Conservation (phyloP, 2,797 vertebrate genomes). For the Sciurus vulgaris region DNA sequence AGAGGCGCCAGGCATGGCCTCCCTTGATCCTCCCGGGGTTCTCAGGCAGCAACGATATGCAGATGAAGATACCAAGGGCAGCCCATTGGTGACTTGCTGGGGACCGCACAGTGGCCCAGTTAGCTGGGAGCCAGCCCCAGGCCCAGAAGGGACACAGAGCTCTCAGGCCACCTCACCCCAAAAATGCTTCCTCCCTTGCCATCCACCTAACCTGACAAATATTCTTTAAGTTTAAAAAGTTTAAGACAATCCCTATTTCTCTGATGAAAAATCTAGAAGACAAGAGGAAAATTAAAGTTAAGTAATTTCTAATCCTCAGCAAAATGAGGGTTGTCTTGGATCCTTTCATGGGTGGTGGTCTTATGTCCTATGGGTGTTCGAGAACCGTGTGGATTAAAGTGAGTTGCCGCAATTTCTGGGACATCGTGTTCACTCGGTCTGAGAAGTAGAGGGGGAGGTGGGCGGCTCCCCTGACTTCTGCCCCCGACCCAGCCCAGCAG, state of each 20-base stretch:
- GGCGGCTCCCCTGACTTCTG: no score
- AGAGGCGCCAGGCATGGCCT: rapidly evolving
- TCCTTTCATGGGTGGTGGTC: rapidly evolving
- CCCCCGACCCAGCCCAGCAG: rapidly evolving
- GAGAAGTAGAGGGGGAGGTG: not conserved
- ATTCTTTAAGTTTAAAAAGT: not conserved
- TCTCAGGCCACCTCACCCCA: rapidly evolving
- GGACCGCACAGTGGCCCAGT: rapidly evolving
- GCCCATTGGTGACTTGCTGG: rapidly evolving
- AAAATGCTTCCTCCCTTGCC: rapidly evolving
- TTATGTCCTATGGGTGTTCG: rapidly evolving
- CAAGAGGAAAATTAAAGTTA: not conserved
- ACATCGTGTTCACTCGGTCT: not conserved
- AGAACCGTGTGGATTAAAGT: not conserved
- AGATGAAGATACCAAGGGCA: rapidly evolving
- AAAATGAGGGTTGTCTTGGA: rapidly evolving
- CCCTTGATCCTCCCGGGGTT: rapidly evolving
- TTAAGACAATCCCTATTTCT: not conserved
- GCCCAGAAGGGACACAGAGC: no score
- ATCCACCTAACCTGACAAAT: rapidly evolving
- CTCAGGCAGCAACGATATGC: rapidly evolving
- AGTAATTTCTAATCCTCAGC: not conserved
- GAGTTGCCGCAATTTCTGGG: rapidly evolving
- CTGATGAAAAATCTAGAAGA: not conserved
- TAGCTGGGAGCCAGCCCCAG: not conserved